phyloP scores from a whole-genome alignment of 2,113 vertebrate genomes.

The Rafetus swinhoei region DNA sequence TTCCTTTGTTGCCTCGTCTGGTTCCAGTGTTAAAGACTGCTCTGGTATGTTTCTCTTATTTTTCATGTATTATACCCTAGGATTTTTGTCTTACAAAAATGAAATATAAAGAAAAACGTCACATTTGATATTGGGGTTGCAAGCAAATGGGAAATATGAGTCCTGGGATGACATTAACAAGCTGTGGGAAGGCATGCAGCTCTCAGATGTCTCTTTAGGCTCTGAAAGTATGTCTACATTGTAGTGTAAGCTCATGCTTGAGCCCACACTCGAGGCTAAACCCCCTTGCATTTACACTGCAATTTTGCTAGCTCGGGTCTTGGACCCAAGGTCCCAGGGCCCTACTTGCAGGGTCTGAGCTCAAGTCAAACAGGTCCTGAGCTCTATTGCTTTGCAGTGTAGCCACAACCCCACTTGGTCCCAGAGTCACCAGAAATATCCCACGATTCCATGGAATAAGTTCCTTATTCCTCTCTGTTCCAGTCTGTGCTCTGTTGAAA shows the following conservation, averaged over 20 bases:
- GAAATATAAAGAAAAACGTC: not conserved
- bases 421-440: not conserved
- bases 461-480: not conserved
- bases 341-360: not conserved
- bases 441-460: not conserved
- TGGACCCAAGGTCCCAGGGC: not conserved
- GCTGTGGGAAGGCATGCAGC: not conserved
- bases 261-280: not conserved
- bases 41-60: constrained; percentile 74
- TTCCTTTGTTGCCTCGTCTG: constrained; percentile 81
- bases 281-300: not conserved
- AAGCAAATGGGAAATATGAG: not conserved
- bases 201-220: not conserved
- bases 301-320: not conserved
- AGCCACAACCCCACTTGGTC: not conserved
- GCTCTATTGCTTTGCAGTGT: not conserved
- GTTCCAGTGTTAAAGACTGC: constrained; percentile 81
- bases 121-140: not conserved
- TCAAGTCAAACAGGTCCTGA: not conserved
- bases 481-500: not conserved
- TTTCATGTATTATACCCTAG: not conserved
- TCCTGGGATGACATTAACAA: not conserved
- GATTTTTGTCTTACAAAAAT: not conserved
- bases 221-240: not conserved
- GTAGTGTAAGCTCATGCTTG: not conserved